A percentile compares a stretch with the other conserved stretches of the same genome.
phyloP scores from a whole-genome alignment of 2,113 vertebrate genomes.

The Microcebus ravelobensis region DNA sequence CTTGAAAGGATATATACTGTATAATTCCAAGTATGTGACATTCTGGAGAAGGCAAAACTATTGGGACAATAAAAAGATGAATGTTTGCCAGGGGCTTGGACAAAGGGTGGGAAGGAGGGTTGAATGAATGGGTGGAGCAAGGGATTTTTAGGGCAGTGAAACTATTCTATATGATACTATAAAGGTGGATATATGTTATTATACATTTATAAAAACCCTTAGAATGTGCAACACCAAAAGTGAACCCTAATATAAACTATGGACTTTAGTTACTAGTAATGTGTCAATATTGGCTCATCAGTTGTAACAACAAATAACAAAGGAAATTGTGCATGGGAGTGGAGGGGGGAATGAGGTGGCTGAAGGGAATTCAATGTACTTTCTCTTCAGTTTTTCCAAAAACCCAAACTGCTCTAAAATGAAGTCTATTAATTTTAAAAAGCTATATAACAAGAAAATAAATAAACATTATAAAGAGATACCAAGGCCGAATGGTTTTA shows the following conservation, averaged over 20 bases:
- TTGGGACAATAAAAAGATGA: background rate
- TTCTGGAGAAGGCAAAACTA: background rate
- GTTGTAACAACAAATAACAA: background rate
- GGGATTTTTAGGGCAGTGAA: background rate
- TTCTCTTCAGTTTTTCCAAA: background rate
- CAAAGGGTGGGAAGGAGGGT: background rate
- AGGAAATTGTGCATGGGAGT: fast-evolving
- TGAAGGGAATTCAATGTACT: background rate
- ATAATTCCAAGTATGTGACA: background rate
- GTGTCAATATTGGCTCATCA: background rate
- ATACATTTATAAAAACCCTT: background rate
- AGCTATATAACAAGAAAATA: background rate
- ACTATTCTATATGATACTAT: background rate
- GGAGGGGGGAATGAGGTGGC: fast-evolving
- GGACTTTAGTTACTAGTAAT: background rate
- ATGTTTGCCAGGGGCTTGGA: background rate
- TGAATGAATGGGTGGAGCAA: background rate
- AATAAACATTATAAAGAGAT: background rate
- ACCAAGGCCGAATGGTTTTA: background rate
- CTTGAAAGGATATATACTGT: background rate
- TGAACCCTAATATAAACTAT: background rate
- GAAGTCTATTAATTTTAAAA: background rate
- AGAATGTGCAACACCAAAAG: background rate
- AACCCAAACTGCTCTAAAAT: background rate
- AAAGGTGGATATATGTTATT: too few relatives aligned